A percentile compares a stretch with the other conserved stretches of the same genome.
Conservation (phyloP, 1,140 invertebrate species). For the Micrasema longulum region DNA sequence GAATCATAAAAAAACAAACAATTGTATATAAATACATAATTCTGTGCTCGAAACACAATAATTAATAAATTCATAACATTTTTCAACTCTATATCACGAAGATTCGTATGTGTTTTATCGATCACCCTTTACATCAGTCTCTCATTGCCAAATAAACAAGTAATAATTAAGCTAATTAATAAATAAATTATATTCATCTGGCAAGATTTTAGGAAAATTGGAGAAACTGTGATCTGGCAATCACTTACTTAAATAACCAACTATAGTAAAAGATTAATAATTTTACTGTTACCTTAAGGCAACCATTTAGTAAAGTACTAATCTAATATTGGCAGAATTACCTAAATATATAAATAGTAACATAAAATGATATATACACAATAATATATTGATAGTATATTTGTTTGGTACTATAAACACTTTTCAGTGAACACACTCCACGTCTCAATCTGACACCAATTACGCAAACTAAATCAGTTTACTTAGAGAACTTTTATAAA, state of each 20-base stretch:
- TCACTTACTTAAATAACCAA: slow-evolving; percentile 50
- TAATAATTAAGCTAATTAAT: slow-evolving; percentile 51
- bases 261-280: slow-evolving; percentile 37
- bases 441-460: slow-evolving; percentile 14
- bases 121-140: slow-evolving; percentile 44
- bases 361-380: slow-evolving; percentile 38
- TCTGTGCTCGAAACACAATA: slow-evolving; percentile 44
- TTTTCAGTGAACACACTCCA: slow-evolving; percentile 37
- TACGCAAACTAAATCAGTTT: slow-evolving; percentile 26
- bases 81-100: slow-evolving; percentile 48
- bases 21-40: slow-evolving; percentile 32
- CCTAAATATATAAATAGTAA: slow-evolving; percentile 48
- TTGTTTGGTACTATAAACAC: slow-evolving; percentile 43
- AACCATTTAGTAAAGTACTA: slow-evolving; percentile 34
- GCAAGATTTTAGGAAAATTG: slow-evolving; percentile 51
- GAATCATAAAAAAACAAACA: slow-evolving; percentile 23
- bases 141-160: slow-evolving; percentile 51
- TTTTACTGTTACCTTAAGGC: slow-evolving; percentile 45
- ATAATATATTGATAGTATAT: slow-evolving; percentile 22
- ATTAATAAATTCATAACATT: slow-evolving; percentile 30
- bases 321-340: slow-evolving; percentile 40
- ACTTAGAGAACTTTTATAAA: slow-evolving; percentile 37
- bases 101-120: slow-evolving; percentile 54
- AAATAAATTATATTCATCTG: slow-evolving; percentile 54
- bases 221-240: slow-evolving; percentile 35